phyloP scores from a whole-genome alignment of 2,888 invertebrate genomes.

The Drosophila sordidapex region DNA sequence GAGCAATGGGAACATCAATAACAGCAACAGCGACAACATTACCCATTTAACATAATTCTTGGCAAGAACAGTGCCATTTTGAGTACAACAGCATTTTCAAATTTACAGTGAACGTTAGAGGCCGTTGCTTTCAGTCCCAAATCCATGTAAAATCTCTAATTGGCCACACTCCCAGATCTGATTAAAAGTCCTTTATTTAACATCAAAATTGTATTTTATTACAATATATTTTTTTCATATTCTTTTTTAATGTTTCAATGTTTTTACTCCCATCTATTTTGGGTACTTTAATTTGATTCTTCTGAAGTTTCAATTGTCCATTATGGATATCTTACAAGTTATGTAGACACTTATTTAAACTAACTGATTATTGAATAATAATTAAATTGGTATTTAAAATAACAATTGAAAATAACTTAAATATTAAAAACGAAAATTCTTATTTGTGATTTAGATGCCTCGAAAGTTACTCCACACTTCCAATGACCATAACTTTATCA shows the following conservation, averaged over 20 bases:
- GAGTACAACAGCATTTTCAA: conserved; percentile 3
- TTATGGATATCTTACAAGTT: not conserved
- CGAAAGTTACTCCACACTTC: not conserved
- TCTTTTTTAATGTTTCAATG: not conserved
- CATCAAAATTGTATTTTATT: conserved; percentile 2
- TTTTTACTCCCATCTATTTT: not conserved
- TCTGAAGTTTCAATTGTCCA: not conserved
- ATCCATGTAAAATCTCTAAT: not conserved
- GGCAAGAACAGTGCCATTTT: conserved; percentile 7
- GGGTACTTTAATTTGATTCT: not conserved
- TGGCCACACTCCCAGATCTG: not conserved
- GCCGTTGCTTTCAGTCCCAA: not conserved
- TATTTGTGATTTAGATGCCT: not conserved
- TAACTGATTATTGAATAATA: not conserved
- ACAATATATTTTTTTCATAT: not conserved
- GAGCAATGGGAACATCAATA: conserved; percentile 43
- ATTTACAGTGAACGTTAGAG: not conserved
- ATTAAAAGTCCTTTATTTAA: not conserved
- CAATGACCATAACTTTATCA: not conserved
- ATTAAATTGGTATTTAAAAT: conserved; percentile 1
- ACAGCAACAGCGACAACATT: conserved; percentile 1
- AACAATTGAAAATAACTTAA: not conserved
- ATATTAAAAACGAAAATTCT: not conserved
- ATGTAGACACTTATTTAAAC: conserved; percentile 2
- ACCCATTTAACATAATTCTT: conserved; percentile 19